These are phyloP conservation scores for Anhinga anhinga DNA, from an alignment of 2,113 vertebrate genomes.

Conservation along the genomic window DNA sequence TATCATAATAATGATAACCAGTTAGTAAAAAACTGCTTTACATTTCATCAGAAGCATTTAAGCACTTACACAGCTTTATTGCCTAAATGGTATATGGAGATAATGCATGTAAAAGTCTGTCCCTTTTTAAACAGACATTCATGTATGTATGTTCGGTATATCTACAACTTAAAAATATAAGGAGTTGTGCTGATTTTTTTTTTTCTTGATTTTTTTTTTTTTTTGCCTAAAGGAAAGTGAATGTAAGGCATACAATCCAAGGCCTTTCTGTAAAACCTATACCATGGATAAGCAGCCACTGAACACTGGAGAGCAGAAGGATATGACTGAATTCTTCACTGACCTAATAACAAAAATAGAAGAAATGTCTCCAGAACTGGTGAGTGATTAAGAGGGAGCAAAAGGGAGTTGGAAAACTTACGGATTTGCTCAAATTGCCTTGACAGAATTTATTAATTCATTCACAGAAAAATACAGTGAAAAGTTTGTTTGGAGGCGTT, in stretches of 20 bases:
- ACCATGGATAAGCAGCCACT: constrained; percentile 99
- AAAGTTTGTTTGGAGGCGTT: constrained; percentile 96
- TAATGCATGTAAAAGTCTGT: not conserved
- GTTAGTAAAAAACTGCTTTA: not conserved
- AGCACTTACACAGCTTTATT: not conserved
- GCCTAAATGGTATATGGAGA: not conserved
- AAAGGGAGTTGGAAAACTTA: not conserved
- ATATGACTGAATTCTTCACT: constrained; percentile 99
- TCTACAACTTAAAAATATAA: not conserved
- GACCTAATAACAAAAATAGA: constrained; percentile 99
- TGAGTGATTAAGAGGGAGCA: constrained; percentile 59
- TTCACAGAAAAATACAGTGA: constrained; percentile 96
- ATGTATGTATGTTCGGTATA: accelerated
- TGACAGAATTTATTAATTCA: constrained; percentile 55
- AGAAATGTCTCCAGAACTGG: constrained; percentile 98
- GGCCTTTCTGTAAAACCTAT: constrained; percentile 98
- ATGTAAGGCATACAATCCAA: constrained; percentile 96
- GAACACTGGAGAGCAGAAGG: constrained; percentile 98
- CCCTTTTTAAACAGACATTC: not conserved
- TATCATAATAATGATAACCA: not conserved
- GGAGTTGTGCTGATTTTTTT: not conserved
- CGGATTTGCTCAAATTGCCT: not conserved
- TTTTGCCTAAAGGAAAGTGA: constrained; percentile 88
- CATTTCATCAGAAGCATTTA: not conserved
- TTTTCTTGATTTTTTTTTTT: not conserved